Evolutionary conservation across 2,113 vertebrate genomes (phyloP).

Genomic region (Brienomyrus longianalis): DNA sequence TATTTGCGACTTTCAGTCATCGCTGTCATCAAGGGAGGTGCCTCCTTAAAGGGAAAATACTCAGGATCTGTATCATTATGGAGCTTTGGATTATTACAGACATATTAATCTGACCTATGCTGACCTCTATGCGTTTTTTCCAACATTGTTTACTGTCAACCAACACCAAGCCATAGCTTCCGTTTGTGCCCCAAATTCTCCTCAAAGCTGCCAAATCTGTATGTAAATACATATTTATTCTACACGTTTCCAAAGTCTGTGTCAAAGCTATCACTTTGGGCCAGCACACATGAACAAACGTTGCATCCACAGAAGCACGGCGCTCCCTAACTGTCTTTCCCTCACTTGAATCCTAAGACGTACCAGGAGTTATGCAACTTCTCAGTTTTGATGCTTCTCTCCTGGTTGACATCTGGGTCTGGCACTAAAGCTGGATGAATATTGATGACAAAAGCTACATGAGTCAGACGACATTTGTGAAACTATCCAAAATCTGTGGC

Average conservation of each 20-base stretch:
- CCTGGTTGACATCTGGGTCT: constrained; percentile 14
- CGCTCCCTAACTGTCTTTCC: background rate
- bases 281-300: background rate
- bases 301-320: background rate
- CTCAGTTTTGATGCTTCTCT: constrained; percentile 10
- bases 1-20: background rate
- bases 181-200: background rate
- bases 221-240: background rate
- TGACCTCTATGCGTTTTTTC: background rate
- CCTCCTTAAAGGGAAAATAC: background rate
- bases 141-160: background rate
- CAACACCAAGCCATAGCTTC: background rate
- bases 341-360: background rate
- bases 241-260: background rate
- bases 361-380: constrained; percentile 1
- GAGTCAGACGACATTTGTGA: background rate
- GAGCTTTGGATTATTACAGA: background rate
- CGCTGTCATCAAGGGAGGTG: background rate
- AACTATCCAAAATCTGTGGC: background rate
- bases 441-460: constrained; percentile 4
- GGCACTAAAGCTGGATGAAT: constrained; percentile 9
- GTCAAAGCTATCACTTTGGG: background rate
- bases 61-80: background rate
- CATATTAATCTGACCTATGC: background rate
- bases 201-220: background rate